A percentile compares a stretch with the other conserved stretches of the same genome.
Evolutionary conservation across 2,888 invertebrate genomes (phyloP).

Genomic region (Rotaria magnacalcarata): DNA sequence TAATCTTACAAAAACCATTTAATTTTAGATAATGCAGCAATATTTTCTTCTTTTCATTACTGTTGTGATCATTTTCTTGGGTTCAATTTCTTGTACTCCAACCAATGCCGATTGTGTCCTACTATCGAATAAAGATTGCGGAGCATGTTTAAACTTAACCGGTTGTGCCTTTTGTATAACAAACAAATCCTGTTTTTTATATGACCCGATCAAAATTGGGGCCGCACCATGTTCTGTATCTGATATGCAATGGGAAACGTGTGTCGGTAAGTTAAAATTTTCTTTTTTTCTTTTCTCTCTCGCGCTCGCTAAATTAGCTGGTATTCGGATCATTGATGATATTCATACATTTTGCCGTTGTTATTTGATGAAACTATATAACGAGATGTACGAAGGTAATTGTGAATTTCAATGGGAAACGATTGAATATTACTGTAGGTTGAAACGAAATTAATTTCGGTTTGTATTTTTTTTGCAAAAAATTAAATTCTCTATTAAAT

Average conservation of each 20-base stretch:
- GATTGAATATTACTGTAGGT: background rate
- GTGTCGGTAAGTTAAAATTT: background rate
- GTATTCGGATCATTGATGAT: background rate
- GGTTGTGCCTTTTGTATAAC: background rate
- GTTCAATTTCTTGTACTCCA: background rate
- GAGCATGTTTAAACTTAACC: background rate
- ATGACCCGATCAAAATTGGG: background rate
- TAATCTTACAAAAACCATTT: background rate
- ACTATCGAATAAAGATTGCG: background rate
- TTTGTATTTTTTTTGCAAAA: too few species aligned
- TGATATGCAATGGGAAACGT: background rate
- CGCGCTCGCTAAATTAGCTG: background rate
- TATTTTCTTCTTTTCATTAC: background rate
- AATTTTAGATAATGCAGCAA: background rate
- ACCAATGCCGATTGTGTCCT: background rate
- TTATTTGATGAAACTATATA: background rate
- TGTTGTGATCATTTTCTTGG: background rate
- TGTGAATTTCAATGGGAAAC: background rate
- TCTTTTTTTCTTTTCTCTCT: background rate
- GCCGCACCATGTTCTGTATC: background rate
- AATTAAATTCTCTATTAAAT: background rate
- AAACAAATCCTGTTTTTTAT: background rate
- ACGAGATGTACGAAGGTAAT: background rate
- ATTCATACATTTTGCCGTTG: background rate
- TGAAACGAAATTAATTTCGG: background rate